Evolutionary conservation across 1,140 invertebrate genomes (phyloP), one percentile per base, ranked within the genome.

Genomic region (Argopecten irradians): DNA sequence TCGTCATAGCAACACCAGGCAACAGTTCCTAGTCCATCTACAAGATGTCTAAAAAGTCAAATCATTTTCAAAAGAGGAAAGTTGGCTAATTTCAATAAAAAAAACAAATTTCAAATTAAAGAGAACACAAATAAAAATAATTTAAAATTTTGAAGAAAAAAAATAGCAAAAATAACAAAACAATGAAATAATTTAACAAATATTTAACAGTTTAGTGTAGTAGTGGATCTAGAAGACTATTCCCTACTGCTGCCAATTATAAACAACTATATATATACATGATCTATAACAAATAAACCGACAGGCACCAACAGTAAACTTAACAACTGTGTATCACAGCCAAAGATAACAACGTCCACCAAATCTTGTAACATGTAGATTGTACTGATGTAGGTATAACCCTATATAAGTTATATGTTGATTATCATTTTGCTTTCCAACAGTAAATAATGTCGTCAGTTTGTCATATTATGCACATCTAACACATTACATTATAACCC

Each of bases 301-400:
- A 46, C 43, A 16, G n/a, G 55, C 55, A 71, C 55, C 55, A 71
- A 71, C 55, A 71, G 22, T 16, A 71, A 71, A 71, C 55, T 71
- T 71, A 71, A 71, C 55, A 71, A 71, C 55, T 71, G 55, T 71
- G 55, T 71, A 71, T 71, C 55, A 71, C 55, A 71, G 55, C 28
- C 55, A 28, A n/a, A 71, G 55, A 22, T 28, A 71, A 71, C 55
- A 71, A 71, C 55, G 5, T 71, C n/a, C 55, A 71, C 55, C n/a
- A 28, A 16, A n/a, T 71, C n/a, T 39, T 39, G 36, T 39, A 39
- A 8, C 11, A 28, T 71, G 55, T 71, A 71, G n/a, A 71, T 11
- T 46, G 43, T 46, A 46, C 9, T 46, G 43, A 46, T 28, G 55
- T 71, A 71, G 55, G 28, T 28, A 71, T 71, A 46, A 46, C 5